A percentile compares a stretch with the other conserved stretches of the same genome.
phyloP scores from a whole-genome alignment of 2,113 vertebrate species.

The Datnioides undecimradiatus region DNA sequence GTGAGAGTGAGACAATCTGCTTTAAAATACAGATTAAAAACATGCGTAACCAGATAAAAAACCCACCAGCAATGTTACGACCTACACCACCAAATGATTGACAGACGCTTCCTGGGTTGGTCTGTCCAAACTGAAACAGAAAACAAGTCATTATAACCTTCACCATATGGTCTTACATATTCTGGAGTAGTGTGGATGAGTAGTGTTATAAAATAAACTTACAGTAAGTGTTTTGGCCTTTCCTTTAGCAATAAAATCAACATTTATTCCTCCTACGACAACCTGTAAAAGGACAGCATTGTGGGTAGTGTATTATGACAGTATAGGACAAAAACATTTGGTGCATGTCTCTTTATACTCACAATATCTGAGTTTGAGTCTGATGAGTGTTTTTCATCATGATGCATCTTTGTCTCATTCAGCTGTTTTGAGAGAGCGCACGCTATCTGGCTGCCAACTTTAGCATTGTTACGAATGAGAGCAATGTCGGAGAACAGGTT shows the following conservation, averaged over 20 bases:
- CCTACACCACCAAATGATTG: slow-evolving; percentile 91
- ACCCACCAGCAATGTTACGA: slow-evolving; percentile 90
- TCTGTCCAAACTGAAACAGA: slow-evolving; percentile 88
- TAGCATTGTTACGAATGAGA: slow-evolving; percentile 91
- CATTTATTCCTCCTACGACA: slow-evolving; percentile 91
- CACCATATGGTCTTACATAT: neutral
- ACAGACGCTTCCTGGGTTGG: slow-evolving; percentile 88
- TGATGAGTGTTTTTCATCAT: slow-evolving; percentile 29
- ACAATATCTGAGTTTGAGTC: slow-evolving; percentile 64
- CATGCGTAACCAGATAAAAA: slow-evolving; percentile 12
- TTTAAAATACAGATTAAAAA: neutral
- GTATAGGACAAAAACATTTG: neutral
- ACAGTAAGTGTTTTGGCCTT: slow-evolving; percentile 84
- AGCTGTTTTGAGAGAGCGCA: slow-evolving; percentile 83
- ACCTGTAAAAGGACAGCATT: slow-evolving; percentile 81
- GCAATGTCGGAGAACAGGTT: slow-evolving; percentile 86
- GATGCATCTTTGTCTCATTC: slow-evolving; percentile 45
- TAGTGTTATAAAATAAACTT: slow-evolving; percentile 42
- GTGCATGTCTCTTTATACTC: slow-evolving; percentile 41
- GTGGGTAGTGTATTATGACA: neutral
- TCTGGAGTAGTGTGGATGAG: neutral
- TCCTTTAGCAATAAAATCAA: slow-evolving; percentile 91
- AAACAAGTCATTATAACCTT: neutral
- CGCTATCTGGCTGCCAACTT: slow-evolving; percentile 90
- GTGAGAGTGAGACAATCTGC: neutral